Conservation (phyloP, 2,888 invertebrate species). For the Tinea trinotella region DNA sequence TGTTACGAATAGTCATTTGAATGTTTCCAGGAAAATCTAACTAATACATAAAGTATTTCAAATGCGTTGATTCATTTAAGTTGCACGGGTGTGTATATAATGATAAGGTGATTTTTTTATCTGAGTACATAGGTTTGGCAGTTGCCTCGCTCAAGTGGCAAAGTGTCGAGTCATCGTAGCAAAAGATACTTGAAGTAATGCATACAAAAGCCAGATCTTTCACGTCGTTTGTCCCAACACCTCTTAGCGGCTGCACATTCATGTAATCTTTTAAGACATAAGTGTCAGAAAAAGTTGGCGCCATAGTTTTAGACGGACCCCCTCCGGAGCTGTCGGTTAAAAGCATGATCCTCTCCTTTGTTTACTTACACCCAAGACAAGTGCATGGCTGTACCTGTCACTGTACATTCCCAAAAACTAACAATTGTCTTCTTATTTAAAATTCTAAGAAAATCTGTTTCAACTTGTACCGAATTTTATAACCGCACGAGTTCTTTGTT, state of each 20-base stretch:
- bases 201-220: constrained; percentile 61
- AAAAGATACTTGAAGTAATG: constrained; percentile 36
- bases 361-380: constrained; percentile 5
- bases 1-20: neutral
- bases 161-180: neutral
- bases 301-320: constrained; percentile 44
- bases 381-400: constrained; percentile 14
- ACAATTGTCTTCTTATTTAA: neutral
- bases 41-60: too few species aligned
- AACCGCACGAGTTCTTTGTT: neutral
- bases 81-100: too few species aligned
- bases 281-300: constrained; percentile 60
- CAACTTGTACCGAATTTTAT: neutral
- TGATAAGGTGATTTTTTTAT: neutral
- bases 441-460: neutral
- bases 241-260: constrained; percentile 31
- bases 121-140: neutral
- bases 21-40: neutral
- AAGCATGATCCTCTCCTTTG: constrained; percentile 10
- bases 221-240: constrained; percentile 63
- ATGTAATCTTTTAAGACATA: constrained; percentile 39
- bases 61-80: too few species aligned
- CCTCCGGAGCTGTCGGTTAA: constrained; percentile 29
- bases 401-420: neutral
- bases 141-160: neutral